These are phyloP conservation scores for Trididemnum nubilum DNA, from an alignment of 23 tunicate species.

Conservation along the genomic window DNA sequence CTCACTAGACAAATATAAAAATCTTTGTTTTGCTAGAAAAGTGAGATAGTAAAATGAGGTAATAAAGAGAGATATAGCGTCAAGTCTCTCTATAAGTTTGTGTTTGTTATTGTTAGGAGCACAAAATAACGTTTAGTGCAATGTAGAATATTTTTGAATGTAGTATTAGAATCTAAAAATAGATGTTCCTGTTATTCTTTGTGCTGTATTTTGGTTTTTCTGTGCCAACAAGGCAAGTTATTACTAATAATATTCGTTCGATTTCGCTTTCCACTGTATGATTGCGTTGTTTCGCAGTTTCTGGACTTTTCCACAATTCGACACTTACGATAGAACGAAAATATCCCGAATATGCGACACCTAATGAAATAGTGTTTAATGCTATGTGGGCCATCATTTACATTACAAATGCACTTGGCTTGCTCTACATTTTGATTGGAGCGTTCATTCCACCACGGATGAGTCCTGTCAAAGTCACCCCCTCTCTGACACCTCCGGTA, in stretches of 20 bases:
- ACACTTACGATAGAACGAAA: neutral
- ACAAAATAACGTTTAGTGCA: too few species aligned
- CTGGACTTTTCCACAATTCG: slow-evolving; percentile 5
- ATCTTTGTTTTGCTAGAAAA: too few species aligned
- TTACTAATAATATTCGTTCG: neutral
- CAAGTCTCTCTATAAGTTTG: too few species aligned
- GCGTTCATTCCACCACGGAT: slow-evolving; percentile 27
- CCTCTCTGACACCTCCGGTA: slow-evolving; percentile 23
- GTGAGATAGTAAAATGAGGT: too few species aligned
- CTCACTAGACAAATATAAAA: too few species aligned
- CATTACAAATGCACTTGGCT: slow-evolving; percentile 16
- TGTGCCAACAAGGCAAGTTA: too few species aligned
- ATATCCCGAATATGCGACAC: slow-evolving; percentile 10
- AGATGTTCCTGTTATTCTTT: too few species aligned
- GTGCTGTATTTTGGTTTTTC: too few species aligned
- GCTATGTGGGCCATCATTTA: slow-evolving; percentile 31
- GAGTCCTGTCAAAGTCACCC: slow-evolving; percentile 29
- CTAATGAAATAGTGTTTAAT: slow-evolving; percentile 3
- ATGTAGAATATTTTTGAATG: too few species aligned
- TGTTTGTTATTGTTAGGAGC: too few species aligned
- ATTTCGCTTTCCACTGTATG: too few species aligned
- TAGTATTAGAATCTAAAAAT: neutral
- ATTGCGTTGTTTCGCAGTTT: slow-evolving; percentile 10
- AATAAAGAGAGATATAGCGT: too few species aligned
- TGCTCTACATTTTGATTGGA: slow-evolving; percentile 15